A percentile compares a stretch with the other conserved stretches of the same genome.
phyloP scores from a whole-genome alignment of 2,888 invertebrate species.

The Thera obeliscata region DNA sequence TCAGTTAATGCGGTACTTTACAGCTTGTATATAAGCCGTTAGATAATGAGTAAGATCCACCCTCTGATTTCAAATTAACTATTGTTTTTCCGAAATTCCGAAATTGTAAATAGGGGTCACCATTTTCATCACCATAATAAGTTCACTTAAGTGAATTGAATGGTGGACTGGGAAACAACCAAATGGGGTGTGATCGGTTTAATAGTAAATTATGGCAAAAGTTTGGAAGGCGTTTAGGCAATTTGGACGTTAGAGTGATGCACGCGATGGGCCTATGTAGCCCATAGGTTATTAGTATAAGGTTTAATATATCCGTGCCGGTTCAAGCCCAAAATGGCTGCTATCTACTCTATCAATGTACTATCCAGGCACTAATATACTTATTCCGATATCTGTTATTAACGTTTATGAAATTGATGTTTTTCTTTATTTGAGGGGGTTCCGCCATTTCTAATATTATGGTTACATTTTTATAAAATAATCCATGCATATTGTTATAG shows the following conservation, averaged over 20 bases:
- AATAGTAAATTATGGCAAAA: conserved; percentile 66
- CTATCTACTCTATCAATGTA: conserved; percentile 6
- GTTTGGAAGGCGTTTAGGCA: conserved; percentile 60
- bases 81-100: conserved; percentile 49
- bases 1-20: conserved; percentile 61
- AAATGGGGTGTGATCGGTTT: conserved; percentile 51
- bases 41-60: conserved; percentile 30
- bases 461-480: conserved; percentile 68
- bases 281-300: conserved; percentile 60
- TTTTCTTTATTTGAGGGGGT: conserved; percentile 31
- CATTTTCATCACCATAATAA: not conserved
- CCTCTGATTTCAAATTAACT: conserved; percentile 33
- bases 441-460: conserved; percentile 63
- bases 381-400: conserved; percentile 47
- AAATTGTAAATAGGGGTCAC: conserved; percentile 58
- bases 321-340: conserved; percentile 30
- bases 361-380: conserved; percentile 50
- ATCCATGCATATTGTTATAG: conserved; percentile 70
- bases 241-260: conserved; percentile 56
- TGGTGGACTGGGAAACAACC: conserved; percentile 5
- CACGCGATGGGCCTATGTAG: conserved; percentile 56
- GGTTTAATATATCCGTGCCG: conserved; percentile 59
- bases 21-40: conserved; percentile 65
- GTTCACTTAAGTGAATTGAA: not conserved
- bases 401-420: conserved; percentile 13